Evolutionary conservation across 2,797 vertebrate species (phyloP), one percentile per base, ranked within the genome.

Genomic region (Molossus molossus): DNA sequence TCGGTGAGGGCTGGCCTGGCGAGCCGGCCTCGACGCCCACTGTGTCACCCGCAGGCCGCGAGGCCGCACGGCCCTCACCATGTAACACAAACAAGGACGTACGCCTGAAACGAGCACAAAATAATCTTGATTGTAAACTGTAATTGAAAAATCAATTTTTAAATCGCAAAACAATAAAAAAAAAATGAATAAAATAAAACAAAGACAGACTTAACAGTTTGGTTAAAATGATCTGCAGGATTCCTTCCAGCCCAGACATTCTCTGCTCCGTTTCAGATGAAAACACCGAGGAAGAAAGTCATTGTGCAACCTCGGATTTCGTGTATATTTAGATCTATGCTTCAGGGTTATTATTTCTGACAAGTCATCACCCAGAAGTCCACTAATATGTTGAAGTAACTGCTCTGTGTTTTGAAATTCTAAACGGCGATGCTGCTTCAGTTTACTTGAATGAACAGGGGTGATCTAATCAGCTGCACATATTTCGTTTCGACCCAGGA

Each of bases 401-500:
- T 83, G 29, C 85, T 87, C 45, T 85, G 75, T 86, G 57, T 87
- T 96, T 97, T 91, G 91, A 93, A 95, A 97, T 95, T 91, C 94
- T 87, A 84, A 97, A 87, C 72, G 60, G 94, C 48, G 58, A 17
- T 17, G 45, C 23, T 0, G 75, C 67, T 96, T 93, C 95, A 92
- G 40, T 95, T 94, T 97, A 90, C 45, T 83, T 92, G 92, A 93
- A 93, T 97, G 94, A 95, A 75, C 95, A 95, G 90, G 86, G 95
- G 77, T 96, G 94, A 89, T 92, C 58, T 62, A 96, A 97, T 97
- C 97, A 96, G 87, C 55, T 33, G 18, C 95, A 94, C 94, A 95
- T 94, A 91, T 95, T 97, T 97, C 85, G 98, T 97, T 97, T 96
- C 94, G 84, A 86, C 86, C 48, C 81, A 91, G 97, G 97, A 97